Percentiles rank a stretch among this genome's conserved stretches.
These are phyloP conservation scores for Vicugna pacos DNA, from an alignment of 2,113 vertebrate species.

Conservation along the genomic window DNA sequence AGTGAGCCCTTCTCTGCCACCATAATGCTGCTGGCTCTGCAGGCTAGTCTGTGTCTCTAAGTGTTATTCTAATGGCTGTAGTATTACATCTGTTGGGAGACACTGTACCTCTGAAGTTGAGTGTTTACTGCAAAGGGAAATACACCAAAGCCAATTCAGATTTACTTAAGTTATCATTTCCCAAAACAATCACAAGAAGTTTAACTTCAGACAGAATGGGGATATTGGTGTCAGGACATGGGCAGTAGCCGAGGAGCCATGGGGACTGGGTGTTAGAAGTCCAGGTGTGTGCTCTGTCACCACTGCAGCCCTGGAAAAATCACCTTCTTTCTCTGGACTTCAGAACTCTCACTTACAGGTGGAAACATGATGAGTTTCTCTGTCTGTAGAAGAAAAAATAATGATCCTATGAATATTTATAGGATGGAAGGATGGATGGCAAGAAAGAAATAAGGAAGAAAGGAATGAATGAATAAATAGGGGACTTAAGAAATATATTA, in stretches of 20 bases:
- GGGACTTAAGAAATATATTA: not conserved
- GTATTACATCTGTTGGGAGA: not conserved
- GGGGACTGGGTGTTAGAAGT: not conserved
- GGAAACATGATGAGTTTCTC: not conserved
- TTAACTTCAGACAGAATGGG: not conserved
- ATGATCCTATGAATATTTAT: not conserved
- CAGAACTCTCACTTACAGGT: not conserved
- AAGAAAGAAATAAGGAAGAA: not conserved
- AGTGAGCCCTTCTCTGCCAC: not conserved
- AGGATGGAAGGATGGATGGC: not conserved
- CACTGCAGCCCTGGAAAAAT: not conserved
- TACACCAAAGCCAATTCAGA: not conserved
- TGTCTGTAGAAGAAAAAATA: not conserved
- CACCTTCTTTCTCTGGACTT: not conserved
- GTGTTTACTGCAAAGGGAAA: not conserved
- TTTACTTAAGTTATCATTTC: not conserved
- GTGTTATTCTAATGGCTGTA: not conserved
- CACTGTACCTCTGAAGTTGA: not conserved
- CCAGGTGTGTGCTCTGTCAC: not conserved
- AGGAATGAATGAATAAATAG: not conserved
- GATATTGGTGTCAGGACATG: accelerated
- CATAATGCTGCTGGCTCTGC: not conserved
- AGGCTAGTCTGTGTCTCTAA: not conserved
- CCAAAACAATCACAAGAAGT: not conserved
- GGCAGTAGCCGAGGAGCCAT: accelerated